Evolutionary conservation across 2,888 invertebrate species (phyloP).

Genomic region (Apoda limacodes): DNA sequence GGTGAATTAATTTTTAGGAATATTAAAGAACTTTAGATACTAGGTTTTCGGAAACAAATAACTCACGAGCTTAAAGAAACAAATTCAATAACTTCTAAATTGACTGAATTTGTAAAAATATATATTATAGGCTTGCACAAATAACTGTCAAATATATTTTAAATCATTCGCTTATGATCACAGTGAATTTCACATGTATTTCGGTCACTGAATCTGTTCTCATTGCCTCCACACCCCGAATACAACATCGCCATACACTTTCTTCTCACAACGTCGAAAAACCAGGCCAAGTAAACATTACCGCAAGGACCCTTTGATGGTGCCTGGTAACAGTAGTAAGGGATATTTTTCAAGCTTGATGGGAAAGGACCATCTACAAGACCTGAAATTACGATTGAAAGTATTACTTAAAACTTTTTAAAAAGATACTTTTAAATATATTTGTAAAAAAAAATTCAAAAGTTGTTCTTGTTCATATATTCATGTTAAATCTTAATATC

Average conservation of each 20-base stretch:
- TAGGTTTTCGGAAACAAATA: too few species aligned
- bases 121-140: too few species aligned
- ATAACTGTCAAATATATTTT: too few species aligned
- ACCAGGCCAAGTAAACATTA: constrained; percentile 37
- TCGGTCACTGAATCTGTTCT: constrained; percentile 40
- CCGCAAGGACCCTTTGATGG: constrained; percentile 47
- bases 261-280: constrained; percentile 46
- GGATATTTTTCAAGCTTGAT: constrained; percentile 40
- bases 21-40: too few species aligned
- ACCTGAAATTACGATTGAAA: constrained; percentile 37
- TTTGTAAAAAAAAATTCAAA: constrained; percentile 1
- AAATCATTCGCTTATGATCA: constrained; percentile 26
- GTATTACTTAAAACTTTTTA: constrained; percentile 1
- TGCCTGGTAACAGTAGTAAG: constrained; percentile 54
- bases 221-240: constrained; percentile 59
- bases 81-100: too few species aligned
- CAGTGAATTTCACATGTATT: constrained; percentile 37
- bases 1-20: too few species aligned
- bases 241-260: constrained; percentile 52
- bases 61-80: too few species aligned
- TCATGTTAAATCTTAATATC: too few species aligned
- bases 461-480: too few species aligned
- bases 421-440: not conserved
- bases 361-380: constrained; percentile 46
- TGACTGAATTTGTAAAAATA: too few species aligned